phyloP scores from a whole-genome alignment of 1,140 invertebrate genomes.

The Phymorhynchus buccinoides region DNA sequence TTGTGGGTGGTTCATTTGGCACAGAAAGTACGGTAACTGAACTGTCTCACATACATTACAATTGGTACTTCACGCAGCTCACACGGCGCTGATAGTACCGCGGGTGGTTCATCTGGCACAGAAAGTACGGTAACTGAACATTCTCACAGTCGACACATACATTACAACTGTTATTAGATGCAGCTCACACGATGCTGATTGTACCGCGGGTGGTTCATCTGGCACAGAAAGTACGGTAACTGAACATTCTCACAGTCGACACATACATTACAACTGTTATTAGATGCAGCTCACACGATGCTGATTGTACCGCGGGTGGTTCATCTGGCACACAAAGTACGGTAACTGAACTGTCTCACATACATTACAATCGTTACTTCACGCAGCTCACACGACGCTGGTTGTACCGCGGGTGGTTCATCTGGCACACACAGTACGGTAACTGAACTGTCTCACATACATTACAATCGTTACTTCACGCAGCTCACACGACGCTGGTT shows the following conservation, averaged over 20 bases:
- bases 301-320: conserved; percentile 93
- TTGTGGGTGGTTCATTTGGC: conserved; percentile 88
- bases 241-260: too few relatives aligned
- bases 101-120: conserved; percentile 85
- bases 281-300: conserved; percentile 92
- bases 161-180: conserved; percentile 91
- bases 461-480: conserved; percentile 91
- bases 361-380: conserved; percentile 91
- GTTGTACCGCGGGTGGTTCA: conserved; percentile 92
- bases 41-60: too few relatives aligned
- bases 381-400: conserved; percentile 94
- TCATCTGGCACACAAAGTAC: too few relatives aligned
- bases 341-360: too few relatives aligned
- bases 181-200: conserved; percentile 95
- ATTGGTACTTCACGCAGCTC: conserved; percentile 91
- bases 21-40: too few relatives aligned
- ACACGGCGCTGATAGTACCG: conserved; percentile 94
- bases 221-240: too few relatives aligned
- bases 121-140: too few relatives aligned
- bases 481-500: conserved; percentile 95
- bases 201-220: conserved; percentile 88
- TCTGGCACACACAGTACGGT: too few relatives aligned
- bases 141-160: too few relatives aligned
- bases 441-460: too few relatives aligned
- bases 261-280: conserved; percentile 91